Base-by-base conservation (phyloP, 2,113 vertebrate genomes). In the Nestor notabilis region DNA sequence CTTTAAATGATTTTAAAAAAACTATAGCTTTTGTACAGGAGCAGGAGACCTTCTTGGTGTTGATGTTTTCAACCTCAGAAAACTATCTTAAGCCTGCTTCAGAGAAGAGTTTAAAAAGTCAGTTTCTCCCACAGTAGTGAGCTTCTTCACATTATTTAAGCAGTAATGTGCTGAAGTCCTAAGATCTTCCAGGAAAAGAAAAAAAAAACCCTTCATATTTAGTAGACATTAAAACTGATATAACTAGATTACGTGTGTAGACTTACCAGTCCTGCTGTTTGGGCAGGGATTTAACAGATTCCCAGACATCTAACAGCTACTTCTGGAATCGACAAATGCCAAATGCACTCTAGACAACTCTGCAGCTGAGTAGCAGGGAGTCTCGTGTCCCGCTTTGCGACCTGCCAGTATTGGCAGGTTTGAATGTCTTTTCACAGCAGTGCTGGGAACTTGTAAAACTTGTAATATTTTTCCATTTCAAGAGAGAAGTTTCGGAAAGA, bases 281-380 rank as follows among this genome's bases (percentile, higher is more conserved):
- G 94, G 93, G 91, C 94, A 82, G 65, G 47, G 56, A 56, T 92
- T 89, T 95, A 78, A 71, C 83, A 94, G 94, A 95, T 96, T 97
- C 93, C 89, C 94, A 95, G 96, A 95, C 95, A 95, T 70, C 37
- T 76, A 89, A 74, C 87, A 96, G 61, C 69, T 87, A 81, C 60
- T 91, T 17, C 52, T 95, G 95, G 95, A 95, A 95, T 71, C 11
- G 0, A 9, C 41, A 95, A 78, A 78, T 84, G 89, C 93, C 93
- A 89, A 50, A 84, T 91, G 84, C 87, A 91, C 60, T 94, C 0
- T 1, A 82, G 43, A 81, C 89, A 89, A 16, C 29, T 89, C 53
- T 87, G 50, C 72, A 84, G 81, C 56, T 87, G 77, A 92, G 2
- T 78, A 95, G 70, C 43, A 71, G 68, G 39, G 86, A 87, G 27